These are phyloP conservation scores for Euphydryas editha DNA, from an alignment of 2,888 invertebrate genomes.

Conservation along the genomic window DNA sequence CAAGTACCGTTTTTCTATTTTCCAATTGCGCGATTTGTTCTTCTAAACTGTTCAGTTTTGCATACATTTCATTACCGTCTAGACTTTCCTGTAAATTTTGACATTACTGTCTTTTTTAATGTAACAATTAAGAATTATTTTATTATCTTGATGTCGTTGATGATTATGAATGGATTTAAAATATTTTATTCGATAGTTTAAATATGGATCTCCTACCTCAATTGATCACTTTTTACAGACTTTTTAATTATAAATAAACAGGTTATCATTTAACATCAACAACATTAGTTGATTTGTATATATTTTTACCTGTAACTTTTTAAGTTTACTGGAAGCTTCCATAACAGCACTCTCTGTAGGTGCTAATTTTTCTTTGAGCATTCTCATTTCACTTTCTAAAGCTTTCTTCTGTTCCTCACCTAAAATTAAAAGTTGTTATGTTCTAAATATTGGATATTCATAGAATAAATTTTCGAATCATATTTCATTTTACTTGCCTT, in stretches of 20 bases:
- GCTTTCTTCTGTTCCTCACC: conserved; percentile 81
- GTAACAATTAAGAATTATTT: no score
- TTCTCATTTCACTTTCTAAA: conserved; percentile 76
- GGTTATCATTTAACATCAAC: background rate
- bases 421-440: conserved; percentile 40
- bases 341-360: conserved; percentile 78
- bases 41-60: conserved; percentile 87
- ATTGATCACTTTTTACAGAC: no score
- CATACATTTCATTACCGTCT: conserved; percentile 88
- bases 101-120: no score
- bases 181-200: no score
- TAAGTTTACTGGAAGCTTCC: conserved; percentile 77
- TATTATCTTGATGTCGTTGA: no score
- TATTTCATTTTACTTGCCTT: conserved; percentile 59
- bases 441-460: background rate
- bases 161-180: no score
- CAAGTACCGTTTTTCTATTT: conserved; percentile 86
- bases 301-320: conserved; percentile 74
- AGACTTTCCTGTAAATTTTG: conserved; percentile 79
- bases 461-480: background rate
- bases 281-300: background rate
- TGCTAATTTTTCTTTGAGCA: conserved; percentile 74
- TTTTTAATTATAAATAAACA: no score
- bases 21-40: conserved; percentile 87
- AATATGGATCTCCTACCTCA: no score